phyloP scores from a whole-genome alignment of 2,888 invertebrate genomes.

The Allygus modestus region DNA sequence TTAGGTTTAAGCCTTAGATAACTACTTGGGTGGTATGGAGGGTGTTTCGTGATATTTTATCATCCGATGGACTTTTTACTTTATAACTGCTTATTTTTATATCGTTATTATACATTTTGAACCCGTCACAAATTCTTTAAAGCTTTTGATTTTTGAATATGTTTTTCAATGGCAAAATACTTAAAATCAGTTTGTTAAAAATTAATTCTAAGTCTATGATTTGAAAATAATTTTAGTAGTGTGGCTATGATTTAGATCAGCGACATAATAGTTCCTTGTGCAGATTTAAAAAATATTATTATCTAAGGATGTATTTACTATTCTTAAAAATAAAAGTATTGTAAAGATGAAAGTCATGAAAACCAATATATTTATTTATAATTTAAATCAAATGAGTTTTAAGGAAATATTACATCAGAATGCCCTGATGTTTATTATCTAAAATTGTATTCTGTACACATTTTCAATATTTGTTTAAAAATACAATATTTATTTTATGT shows the following conservation, averaged over 20 bases:
- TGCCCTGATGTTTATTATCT: neutral
- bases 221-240: too few species aligned
- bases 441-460: conserved; percentile 3
- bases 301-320: too few species aligned
- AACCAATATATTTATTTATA: too few species aligned
- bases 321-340: too few species aligned
- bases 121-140: neutral
- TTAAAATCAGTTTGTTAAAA: too few species aligned
- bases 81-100: conserved; percentile 36
- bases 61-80: conserved; percentile 22
- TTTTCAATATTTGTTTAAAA: conserved; percentile 5
- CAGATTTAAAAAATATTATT: too few species aligned
- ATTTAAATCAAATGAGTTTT: neutral
- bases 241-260: too few species aligned
- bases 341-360: too few species aligned
- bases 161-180: neutral
- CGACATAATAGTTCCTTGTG: too few species aligned
- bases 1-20: conserved; percentile 34
- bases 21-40: conserved; percentile 19
- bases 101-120: neutral
- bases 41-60: conserved; percentile 55
- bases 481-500: conserved; percentile 22
- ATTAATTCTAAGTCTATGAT: too few species aligned
- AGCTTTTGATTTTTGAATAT: neutral
- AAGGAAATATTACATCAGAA: neutral